These are phyloP conservation scores for Psittacara wagleri DNA, from an alignment of 2,113 vertebrate genomes.

Conservation along the genomic window DNA sequence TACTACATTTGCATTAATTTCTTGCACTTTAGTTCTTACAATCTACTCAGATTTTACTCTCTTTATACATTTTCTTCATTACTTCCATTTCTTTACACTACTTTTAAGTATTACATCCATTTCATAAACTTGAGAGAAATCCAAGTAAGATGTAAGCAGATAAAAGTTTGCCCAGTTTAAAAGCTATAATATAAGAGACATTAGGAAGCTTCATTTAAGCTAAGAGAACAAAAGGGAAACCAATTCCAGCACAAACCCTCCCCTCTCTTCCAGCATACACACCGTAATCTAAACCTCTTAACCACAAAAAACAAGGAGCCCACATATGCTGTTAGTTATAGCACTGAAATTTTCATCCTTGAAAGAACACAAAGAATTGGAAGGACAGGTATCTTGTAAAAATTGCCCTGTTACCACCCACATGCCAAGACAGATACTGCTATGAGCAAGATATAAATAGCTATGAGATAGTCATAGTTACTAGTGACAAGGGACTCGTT, in stretches of 20 bases:
- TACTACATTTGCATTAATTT: background rate
- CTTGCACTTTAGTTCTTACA: background rate
- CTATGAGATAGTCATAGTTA: background rate
- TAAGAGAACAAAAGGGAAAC: background rate
- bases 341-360: background rate
- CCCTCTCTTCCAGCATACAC: background rate
- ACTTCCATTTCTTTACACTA: background rate
- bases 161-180: background rate
- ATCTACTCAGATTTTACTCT: background rate
- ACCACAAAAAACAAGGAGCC: background rate
- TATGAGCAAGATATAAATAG: background rate
- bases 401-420: background rate
- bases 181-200: background rate
- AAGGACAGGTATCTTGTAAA: background rate
- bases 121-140: background rate
- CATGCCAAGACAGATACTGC: background rate
- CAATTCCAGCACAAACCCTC: background rate
- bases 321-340: accelerated
- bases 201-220: background rate
- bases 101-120: background rate
- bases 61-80: background rate
- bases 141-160: background rate
- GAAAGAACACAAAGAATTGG: background rate
- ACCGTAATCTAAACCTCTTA: background rate
- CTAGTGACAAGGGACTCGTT: background rate